These are phyloP conservation scores for Glyptemys insculpta DNA, from an alignment of 2,797 vertebrate genomes.

Conservation along the genomic window DNA sequence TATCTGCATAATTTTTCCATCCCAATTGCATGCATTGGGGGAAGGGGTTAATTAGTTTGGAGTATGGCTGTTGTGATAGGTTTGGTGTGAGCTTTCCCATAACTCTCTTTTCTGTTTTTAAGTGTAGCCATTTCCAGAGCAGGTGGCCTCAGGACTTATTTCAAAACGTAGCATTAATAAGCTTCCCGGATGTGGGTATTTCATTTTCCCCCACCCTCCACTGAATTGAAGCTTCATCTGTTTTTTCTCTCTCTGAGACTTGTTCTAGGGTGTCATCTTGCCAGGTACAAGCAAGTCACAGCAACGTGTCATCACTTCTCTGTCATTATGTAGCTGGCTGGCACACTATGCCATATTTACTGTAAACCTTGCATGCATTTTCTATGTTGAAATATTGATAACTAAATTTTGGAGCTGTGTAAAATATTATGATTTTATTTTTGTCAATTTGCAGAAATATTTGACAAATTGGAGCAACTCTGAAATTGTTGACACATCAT, in stretches of 20 bases:
- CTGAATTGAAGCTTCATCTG: constrained; percentile 1
- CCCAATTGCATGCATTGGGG: neutral
- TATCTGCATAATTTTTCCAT: neutral
- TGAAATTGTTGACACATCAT: neutral
- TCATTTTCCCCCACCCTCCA: neutral
- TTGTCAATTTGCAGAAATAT: neutral
- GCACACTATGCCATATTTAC: neutral
- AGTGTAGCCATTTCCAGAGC: neutral
- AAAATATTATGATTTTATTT: neutral
- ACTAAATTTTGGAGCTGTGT: neutral
- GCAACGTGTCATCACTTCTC: neutral
- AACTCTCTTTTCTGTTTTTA: neutral
- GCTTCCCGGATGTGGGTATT: neutral
- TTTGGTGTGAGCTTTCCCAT: neutral
- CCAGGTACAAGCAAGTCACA: constrained; percentile 18
- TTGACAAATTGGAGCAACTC: neutral
- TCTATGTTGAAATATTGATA: neutral
- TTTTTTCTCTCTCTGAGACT: neutral
- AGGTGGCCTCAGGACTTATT: neutral
- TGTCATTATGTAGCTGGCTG: neutral
- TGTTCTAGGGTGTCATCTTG: neutral
- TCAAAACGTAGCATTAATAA: constrained; percentile 24
- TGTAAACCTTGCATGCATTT: neutral
- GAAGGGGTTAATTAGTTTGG: no score
- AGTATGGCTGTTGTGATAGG: neutral